These are phyloP conservation scores for Megalonaias nervosa DNA, from an alignment of 1,140 invertebrate genomes.

Conservation along the genomic window DNA sequence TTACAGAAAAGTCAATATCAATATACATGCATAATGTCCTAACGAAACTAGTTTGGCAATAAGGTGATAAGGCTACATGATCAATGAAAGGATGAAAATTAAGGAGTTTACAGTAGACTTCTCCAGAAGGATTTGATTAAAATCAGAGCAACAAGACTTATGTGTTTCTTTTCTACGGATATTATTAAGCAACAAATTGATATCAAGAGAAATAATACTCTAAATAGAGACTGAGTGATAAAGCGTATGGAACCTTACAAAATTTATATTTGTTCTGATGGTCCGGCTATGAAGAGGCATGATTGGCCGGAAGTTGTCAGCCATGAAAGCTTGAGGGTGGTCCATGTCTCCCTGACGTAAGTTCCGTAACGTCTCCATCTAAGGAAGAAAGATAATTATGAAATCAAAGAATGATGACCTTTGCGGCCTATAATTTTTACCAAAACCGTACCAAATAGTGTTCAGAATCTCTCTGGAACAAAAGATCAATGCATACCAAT, in stretches of 20 bases:
- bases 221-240: not conserved
- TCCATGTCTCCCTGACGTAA: conserved; percentile 27
- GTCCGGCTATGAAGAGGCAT: conserved; percentile 92
- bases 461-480: no score
- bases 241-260: conserved; percentile 72
- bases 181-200: not conserved
- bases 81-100: not conserved
- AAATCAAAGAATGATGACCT: no score
- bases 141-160: not conserved
- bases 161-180: not conserved
- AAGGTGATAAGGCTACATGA: not conserved
- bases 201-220: not conserved
- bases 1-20: no score
- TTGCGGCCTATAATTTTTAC: no score
- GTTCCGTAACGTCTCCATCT: conserved; percentile 36
- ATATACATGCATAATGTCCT: no score
- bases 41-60: no score
- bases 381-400: conserved; percentile 1
- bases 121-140: not conserved
- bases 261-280: conserved; percentile 96
- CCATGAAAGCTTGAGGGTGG: conserved; percentile 85
- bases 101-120: not conserved
- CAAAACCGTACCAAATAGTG: no score
- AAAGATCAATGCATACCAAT: no score
- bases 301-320: conserved; percentile 93